Percentiles rank a stretch among this genome's conserved stretches.
Conservation (phyloP, 2,113 vertebrate species). For the Saimiri boliviensis region DNA sequence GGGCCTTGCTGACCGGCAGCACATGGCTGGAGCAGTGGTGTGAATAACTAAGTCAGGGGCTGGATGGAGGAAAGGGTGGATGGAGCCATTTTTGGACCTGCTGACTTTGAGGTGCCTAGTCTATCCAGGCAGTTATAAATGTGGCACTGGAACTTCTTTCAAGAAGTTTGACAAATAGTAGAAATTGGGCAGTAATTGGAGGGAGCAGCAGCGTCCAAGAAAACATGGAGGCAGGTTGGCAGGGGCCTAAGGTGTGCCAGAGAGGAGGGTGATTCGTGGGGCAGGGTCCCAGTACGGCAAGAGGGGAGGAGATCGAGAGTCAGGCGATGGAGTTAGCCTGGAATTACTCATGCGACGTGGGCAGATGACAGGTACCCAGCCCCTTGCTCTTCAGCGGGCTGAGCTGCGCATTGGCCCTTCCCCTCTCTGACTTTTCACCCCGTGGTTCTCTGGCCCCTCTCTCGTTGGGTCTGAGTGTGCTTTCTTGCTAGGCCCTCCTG, state of each 20-base stretch:
- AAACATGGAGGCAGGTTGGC: not conserved
- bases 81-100: not conserved
- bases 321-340: accelerated
- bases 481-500: not conserved
- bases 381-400: not conserved
- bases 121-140: not conserved
- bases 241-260: not conserved
- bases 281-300: not conserved
- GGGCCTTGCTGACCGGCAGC: not conserved
- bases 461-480: not conserved
- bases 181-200: not conserved
- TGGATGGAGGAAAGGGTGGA: not conserved
- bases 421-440: not conserved
- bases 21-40: not conserved
- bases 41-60: not conserved
- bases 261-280: not conserved
- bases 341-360: not conserved
- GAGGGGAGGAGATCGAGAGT: not conserved
- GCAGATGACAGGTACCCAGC: not conserved
- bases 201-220: not conserved
- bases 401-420: not conserved
- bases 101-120: not conserved
- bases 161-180: not conserved
- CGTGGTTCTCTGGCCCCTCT: not conserved
- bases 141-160: not conserved